phyloP scores from a whole-genome alignment of 2,113 vertebrate species.

The Romanogobio albipinnatus region DNA sequence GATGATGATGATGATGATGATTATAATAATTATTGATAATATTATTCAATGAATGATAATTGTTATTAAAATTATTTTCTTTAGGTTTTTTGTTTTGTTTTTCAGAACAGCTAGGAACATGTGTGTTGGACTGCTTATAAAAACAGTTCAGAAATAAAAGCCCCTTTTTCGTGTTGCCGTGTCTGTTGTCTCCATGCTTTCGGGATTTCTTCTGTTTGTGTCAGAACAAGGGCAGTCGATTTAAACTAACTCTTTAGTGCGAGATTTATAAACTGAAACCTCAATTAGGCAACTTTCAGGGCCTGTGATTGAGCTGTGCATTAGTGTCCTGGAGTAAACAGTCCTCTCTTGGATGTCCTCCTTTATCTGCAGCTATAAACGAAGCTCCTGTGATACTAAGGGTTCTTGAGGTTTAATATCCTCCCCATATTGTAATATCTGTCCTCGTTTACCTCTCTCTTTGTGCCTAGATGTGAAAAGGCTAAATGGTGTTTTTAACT shows the following conservation, averaged over 20 bases:
- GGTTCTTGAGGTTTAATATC: neutral
- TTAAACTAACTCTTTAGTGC: neutral
- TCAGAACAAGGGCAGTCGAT: neutral
- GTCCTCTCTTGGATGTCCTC: neutral
- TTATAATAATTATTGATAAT: slow-evolving; percentile 69
- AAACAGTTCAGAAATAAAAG: slow-evolving; percentile 86
- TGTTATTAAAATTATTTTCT: slow-evolving; percentile 62
- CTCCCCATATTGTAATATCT: neutral
- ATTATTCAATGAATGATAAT: slow-evolving; percentile 73
- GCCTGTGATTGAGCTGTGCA: neutral
- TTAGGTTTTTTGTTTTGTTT: slow-evolving; percentile 42
- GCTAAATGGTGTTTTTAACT: neutral
- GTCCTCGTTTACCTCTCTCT: neutral
- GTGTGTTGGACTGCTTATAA: slow-evolving; percentile 82
- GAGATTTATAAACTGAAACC: neutral
- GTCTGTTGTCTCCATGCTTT: slow-evolving; percentile 36
- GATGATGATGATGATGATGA: slow-evolving; percentile 61
- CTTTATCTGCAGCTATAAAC: neutral
- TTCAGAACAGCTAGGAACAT: slow-evolving; percentile 76
- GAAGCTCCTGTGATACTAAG: neutral
- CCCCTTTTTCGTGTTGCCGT: slow-evolving; percentile 74
- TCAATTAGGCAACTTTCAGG: neutral
- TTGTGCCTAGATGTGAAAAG: neutral
- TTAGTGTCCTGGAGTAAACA: neutral
- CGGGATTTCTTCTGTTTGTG: neutral